phyloP scores from a whole-genome alignment of 2,797 vertebrate genomes.

The Spinibarbus caldwelli region DNA sequence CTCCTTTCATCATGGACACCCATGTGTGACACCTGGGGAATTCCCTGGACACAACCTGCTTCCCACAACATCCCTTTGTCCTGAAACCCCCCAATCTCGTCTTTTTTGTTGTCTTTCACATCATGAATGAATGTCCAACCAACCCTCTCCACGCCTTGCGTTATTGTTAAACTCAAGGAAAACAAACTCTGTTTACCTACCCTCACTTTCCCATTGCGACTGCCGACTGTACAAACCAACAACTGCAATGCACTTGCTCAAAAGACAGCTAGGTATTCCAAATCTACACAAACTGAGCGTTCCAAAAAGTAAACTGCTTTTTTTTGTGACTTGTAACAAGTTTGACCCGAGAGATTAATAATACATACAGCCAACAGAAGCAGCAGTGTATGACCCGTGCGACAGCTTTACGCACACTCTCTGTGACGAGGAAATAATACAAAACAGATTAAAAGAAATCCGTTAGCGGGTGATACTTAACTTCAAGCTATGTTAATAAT shows the following conservation, averaged over 20 bases:
- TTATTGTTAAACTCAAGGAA: constrained; percentile 53
- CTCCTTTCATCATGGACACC: constrained; percentile 24
- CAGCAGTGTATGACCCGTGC: neutral
- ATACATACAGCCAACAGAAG: neutral
- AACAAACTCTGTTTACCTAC: constrained; percentile 61
- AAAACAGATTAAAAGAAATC: neutral
- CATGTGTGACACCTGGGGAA: constrained; percentile 45
- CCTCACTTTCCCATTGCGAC: constrained; percentile 52
- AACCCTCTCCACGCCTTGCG: constrained; percentile 18
- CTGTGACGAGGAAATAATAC: neutral
- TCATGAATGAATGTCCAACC: constrained; percentile 42
- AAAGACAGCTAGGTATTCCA: neutral
- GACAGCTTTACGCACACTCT: constrained; percentile 30
- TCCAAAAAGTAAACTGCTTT: neutral
- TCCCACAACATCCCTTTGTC: constrained; percentile 52
- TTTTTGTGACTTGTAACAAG: neutral
- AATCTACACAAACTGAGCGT: neutral
- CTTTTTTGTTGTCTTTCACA: constrained; percentile 53
- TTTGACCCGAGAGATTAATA: neutral
- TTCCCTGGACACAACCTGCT: constrained; percentile 59
- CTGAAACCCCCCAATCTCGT: constrained; percentile 45
- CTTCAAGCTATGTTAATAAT: constrained; percentile 56
- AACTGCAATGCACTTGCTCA: constrained; percentile 27
- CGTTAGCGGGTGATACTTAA: constrained; percentile 51
- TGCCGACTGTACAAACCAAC: constrained; percentile 39